phyloP scores from a whole-genome alignment of 2,888 invertebrate species.

The Parnassius glacialis region DNA sequence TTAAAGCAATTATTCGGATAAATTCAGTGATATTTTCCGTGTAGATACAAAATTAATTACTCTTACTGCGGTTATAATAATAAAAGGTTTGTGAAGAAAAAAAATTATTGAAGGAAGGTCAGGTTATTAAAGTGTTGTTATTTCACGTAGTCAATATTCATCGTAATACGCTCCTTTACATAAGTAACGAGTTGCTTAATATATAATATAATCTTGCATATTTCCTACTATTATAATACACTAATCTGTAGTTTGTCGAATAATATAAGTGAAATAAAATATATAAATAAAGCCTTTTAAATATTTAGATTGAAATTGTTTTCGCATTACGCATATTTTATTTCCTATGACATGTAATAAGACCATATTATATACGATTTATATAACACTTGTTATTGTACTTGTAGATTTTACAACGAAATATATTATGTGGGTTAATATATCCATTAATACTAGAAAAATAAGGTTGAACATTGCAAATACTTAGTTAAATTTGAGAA shows the following conservation, averaged over 20 bases:
- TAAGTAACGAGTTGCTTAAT: constrained; percentile 14
- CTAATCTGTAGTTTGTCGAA: constrained; percentile 15
- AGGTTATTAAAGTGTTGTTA: constrained; percentile 15
- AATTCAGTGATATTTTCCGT: background rate
- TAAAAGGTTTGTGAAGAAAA: constrained; percentile 1
- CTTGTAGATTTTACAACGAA: constrained; percentile 77
- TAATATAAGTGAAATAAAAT: constrained; percentile 7
- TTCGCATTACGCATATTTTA: constrained; percentile 17
- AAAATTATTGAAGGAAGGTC: background rate
- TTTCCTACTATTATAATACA: constrained; percentile 13
- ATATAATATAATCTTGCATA: constrained; percentile 17
- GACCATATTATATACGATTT: constrained; percentile 26
- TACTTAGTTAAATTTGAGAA: constrained; percentile 5
- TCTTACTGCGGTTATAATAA: background rate
- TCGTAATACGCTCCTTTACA: constrained; percentile 15
- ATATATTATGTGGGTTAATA: constrained; percentile 32
- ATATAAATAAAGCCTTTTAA: background rate
- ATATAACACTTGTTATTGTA: constrained; percentile 67
- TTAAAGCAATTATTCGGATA: too few relatives aligned
- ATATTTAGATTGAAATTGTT: constrained; percentile 17
- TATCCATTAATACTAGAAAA: constrained; percentile 20
- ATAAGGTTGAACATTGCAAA: constrained; percentile 6
- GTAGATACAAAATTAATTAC: background rate
- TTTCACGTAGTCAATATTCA: constrained; percentile 13
- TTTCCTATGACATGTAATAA: constrained; percentile 25